Evolutionary conservation across 2,113 vertebrate genomes (phyloP).

Genomic region (Rhynchomys soricoides): DNA sequence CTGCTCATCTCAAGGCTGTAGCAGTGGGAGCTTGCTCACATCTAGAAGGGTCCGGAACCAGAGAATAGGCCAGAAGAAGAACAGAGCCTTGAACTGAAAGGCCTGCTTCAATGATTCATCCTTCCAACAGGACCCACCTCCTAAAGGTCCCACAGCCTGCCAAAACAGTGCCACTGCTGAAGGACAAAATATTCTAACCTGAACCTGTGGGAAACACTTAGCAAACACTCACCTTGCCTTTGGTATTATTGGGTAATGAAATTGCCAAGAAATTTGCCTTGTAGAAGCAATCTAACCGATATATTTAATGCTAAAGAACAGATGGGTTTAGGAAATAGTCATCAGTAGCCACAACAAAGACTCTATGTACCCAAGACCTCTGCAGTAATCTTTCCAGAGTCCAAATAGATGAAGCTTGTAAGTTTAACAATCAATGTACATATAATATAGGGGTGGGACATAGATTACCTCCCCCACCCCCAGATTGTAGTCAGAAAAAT

Average conservation of each 20-base stretch:
- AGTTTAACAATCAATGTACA: conserved; percentile 15
- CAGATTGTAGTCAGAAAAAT: background rate
- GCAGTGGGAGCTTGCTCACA: background rate
- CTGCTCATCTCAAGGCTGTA: background rate
- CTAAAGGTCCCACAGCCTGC: background rate
- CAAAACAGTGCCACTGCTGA: background rate
- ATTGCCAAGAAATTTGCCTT: background rate
- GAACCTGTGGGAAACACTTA: background rate
- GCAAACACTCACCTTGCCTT: conserved; percentile 9
- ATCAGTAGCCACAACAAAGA: background rate
- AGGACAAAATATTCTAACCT: background rate
- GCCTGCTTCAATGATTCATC: background rate
- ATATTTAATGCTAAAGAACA: background rate
- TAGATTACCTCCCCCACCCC: background rate
- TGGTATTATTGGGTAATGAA: background rate
- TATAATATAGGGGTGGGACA: background rate
- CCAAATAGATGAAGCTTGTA: background rate
- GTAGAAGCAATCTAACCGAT: background rate
- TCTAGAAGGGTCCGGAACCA: background rate
- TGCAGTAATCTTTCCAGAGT: background rate
- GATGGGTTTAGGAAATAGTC: background rate
- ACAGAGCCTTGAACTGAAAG: background rate
- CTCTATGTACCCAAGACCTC: background rate
- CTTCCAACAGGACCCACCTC: too few species aligned
- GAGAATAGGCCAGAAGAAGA: background rate